Conservation (phyloP, 2,797 vertebrate genomes). For the Cephalopachus bancanus region DNA sequence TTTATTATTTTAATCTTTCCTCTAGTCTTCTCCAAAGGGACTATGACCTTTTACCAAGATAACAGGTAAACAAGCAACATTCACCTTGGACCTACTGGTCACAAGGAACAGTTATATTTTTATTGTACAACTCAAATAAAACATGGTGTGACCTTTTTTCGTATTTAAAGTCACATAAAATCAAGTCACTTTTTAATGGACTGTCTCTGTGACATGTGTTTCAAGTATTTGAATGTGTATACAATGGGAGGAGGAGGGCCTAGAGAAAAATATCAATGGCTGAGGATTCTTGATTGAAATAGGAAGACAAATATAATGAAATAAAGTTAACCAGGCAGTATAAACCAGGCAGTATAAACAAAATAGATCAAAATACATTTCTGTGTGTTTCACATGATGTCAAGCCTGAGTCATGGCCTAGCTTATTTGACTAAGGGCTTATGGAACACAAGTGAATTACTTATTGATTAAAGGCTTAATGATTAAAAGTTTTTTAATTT, state of each 20-base stretch:
- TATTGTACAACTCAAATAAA: background rate
- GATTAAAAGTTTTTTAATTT: conserved; percentile 60
- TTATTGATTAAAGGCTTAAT: conserved; percentile 60
- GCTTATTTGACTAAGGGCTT: conserved; percentile 63
- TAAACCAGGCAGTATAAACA: conserved; percentile 17
- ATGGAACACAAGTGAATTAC: conserved; percentile 60
- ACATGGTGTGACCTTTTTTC: background rate
- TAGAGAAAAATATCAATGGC: background rate
- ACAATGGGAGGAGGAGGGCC: no score
- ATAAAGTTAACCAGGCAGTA: background rate
- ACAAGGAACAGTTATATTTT: background rate
- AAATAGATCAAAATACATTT: background rate
- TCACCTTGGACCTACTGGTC: background rate
- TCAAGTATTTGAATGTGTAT: background rate
- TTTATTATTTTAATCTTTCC: background rate
- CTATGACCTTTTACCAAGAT: background rate
- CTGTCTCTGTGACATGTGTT: background rate
- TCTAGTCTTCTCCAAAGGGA: background rate
- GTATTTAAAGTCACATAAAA: conserved; percentile 11
- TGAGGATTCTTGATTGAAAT: background rate
- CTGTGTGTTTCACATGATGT: background rate
- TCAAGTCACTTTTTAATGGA: background rate
- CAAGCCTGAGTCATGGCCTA: conserved; percentile 22
- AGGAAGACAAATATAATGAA: conserved; percentile 46
- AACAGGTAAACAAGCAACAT: background rate